Evolutionary conservation across 2,113 vertebrate species (phyloP), one percentile per base, ranked within the genome.

Genomic region (Canis aureus): DNA sequence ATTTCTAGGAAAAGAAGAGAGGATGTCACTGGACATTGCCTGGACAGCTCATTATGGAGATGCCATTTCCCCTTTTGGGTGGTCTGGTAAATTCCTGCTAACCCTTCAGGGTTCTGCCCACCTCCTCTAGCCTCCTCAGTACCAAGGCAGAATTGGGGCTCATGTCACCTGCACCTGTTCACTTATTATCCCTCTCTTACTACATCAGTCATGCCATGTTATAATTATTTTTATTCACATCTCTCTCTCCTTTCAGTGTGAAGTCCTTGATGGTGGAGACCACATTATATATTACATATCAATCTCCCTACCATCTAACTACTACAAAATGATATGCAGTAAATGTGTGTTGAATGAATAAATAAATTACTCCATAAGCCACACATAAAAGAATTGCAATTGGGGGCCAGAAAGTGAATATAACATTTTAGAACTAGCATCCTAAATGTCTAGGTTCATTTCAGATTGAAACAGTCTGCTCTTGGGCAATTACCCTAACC

Each of bases 401-500:
- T 94, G 51, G 71, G 55, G 88, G 43, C 23, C 60, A 89, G 92
- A 96, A 96, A 93, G 55, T 32, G 29, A 85, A 76, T 16, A 55
- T 16, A 55, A 17, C 38, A 25, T 62, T 88, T 84, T 55, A 62
- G 85, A 93, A 74, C 49, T 20, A 51, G 90, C 23, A 27, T 90
- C 62, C 53, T 93, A 73, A 94, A 92, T 29, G 51, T 59, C 91
- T 83, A 32, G 79, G 73, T 84, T 91, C 67, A 89, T 69, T 94
- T 96, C 78, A 82, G 67, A 97, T 97, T 29, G 83, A 92, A 96
- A 91, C 89, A 59, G 73, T 59, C 89, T 88, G 86, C 38, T 96
- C 67, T 84, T 86, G 74, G 90, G 74, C 83, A 97, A 88, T 80
- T 82, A 80, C 86, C 67, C 49, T 92, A 78, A 94, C 66, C 38